Evolutionary conservation across 2,113 vertebrate genomes (phyloP).

Genomic region (Pseudonaja textilis): DNA sequence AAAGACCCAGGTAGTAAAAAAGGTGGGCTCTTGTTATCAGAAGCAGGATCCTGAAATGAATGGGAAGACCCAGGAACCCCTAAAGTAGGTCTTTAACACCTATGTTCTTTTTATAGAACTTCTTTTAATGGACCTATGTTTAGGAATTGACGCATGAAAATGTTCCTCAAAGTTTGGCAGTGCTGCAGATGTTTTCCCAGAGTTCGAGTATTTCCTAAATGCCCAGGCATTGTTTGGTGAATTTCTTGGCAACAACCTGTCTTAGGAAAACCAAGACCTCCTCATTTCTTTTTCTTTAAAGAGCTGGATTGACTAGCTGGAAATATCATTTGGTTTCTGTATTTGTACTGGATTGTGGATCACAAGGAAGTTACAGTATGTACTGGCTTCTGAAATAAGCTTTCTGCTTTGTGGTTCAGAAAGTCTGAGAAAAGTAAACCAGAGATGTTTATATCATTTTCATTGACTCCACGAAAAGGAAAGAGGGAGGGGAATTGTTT

Average conservation of each 20-base stretch:
- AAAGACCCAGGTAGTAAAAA: not conserved
- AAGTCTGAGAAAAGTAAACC: conserved; percentile 48
- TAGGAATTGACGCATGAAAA: conserved; percentile 37
- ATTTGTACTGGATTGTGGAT: conserved; percentile 70
- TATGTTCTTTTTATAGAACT: conserved; percentile 1
- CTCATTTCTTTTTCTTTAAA: conserved; percentile 65
- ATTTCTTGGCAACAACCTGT: conserved; percentile 66
- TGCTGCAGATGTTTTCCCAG: conserved; percentile 37
- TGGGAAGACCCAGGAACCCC: not conserved
- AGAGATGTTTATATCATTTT: conserved; percentile 60
- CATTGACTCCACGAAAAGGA: conserved; percentile 46
- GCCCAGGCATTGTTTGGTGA: conserved; percentile 60
- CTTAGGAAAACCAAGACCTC: conserved; percentile 50
- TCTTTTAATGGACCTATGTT: conserved; percentile 33
- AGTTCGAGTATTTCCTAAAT: conserved; percentile 16
- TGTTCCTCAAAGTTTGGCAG: conserved; percentile 54
- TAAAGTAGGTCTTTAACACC: not conserved
- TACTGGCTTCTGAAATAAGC: conserved; percentile 35
- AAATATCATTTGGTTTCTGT: conserved; percentile 67
- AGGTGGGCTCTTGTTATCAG: not conserved
- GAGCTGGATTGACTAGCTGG: conserved; percentile 69
- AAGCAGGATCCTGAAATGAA: not conserved
- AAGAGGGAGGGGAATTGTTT: conserved; percentile 53
- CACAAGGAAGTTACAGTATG: conserved; percentile 61
- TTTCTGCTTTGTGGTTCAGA: conserved; percentile 40